Conservation (phyloP, 2,113 vertebrate species). For the Canis aureus region DNA sequence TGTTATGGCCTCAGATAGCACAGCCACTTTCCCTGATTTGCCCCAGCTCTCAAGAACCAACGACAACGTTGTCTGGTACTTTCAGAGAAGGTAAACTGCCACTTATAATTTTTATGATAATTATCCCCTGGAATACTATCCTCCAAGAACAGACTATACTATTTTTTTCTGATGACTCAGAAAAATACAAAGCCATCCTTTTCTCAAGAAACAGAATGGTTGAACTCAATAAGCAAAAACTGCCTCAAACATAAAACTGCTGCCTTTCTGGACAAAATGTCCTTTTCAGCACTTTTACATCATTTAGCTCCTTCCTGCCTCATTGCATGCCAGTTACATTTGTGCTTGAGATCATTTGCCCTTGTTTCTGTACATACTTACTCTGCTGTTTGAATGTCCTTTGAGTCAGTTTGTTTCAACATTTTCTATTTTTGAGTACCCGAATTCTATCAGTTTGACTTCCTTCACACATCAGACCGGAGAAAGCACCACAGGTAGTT, state of each 20-base stretch:
- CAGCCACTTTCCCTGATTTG: neutral
- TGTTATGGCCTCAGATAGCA: neutral
- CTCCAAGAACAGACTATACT: neutral
- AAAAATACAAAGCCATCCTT: neutral
- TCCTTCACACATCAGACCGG: neutral
- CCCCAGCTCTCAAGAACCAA: no score
- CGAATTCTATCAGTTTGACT: neutral
- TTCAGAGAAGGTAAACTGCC: neutral
- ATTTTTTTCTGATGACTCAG: neutral
- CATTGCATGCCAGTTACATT: neutral
- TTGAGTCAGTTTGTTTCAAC: neutral
- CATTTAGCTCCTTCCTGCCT: constrained; percentile 36
- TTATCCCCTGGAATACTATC: neutral
- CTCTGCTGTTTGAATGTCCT: neutral
- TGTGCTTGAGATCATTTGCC: neutral
- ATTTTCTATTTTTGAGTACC: neutral
- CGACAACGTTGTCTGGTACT: neutral
- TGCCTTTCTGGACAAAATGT: neutral
- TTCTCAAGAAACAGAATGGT: neutral
- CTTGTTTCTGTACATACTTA: neutral
- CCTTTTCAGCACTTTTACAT: constrained; percentile 23
- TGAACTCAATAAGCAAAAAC: constrained; percentile 13
- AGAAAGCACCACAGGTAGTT: neutral
- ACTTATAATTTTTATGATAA: neutral
- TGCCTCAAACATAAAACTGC: neutral